phyloP scores from a whole-genome alignment of 2,888 invertebrate species.

The Autographa pulchrina region DNA sequence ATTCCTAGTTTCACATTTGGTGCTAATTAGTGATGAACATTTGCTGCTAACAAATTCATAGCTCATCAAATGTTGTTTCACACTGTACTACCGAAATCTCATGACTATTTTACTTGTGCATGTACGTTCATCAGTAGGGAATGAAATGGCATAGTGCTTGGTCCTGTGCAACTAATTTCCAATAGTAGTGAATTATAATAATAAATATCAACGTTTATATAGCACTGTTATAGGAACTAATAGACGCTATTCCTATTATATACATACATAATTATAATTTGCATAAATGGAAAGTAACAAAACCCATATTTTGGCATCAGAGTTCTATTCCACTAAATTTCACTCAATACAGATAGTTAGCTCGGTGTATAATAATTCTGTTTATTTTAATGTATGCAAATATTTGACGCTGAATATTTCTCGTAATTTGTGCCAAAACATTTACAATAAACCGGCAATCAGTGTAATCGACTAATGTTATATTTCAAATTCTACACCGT shows the following conservation, averaged over 20 bases:
- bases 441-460: background rate
- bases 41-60: slow-evolving; percentile 60
- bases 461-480: background rate
- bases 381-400: background rate
- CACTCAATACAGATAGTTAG: too few species aligned
- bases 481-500: slow-evolving; percentile 13
- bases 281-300: too few species aligned
- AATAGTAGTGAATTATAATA: background rate
- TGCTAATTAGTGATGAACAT: slow-evolving; percentile 62
- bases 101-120: slow-evolving; percentile 33
- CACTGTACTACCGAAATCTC: slow-evolving; percentile 27
- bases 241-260: background rate
- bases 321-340: too few species aligned
- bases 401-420: background rate
- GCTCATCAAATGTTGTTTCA: slow-evolving; percentile 58
- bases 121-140: slow-evolving; percentile 21
- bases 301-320: too few species aligned
- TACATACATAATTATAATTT: background rate
- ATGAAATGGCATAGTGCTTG: background rate
- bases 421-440: background rate
- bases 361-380: too few species aligned
- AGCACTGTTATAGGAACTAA: background rate
- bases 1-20: slow-evolving; percentile 57
- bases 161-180: background rate
- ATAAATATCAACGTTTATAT: background rate